Conservation (phyloP, 1,140 invertebrate genomes). For the Drosophila nigrodunni region DNA sequence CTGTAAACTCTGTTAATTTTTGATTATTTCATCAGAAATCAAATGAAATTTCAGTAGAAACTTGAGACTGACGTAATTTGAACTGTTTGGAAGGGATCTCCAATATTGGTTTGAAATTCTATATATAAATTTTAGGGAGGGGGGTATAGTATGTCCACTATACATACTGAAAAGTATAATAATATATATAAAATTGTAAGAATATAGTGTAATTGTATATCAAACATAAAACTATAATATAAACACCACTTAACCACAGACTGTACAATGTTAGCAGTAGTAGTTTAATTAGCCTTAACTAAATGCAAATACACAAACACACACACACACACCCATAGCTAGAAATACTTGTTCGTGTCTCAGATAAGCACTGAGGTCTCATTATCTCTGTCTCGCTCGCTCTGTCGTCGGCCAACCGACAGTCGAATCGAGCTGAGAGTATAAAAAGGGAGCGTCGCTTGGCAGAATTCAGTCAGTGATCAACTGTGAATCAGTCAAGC, state of each 20-base stretch:
- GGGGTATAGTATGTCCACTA: no score
- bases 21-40: constrained; percentile 45
- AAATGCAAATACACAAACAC: background rate
- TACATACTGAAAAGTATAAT: no score
- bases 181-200: no score
- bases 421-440: constrained; percentile 17
- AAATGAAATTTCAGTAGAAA: constrained; percentile 15
- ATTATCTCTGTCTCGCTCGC: constrained; percentile 6
- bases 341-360: background rate
- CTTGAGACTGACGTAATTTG: background rate
- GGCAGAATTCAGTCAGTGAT: constrained; percentile 55
- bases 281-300: constrained; percentile 5
- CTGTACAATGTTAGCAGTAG: background rate
- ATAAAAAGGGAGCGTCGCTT: constrained; percentile 54
- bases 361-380: constrained; percentile 1
- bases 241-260: background rate
- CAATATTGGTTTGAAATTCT: no score
- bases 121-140: no score
- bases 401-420: background rate
- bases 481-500: constrained; percentile 30
- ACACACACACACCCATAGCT: background rate
- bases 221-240: background rate
- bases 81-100: background rate
- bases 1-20: background rate
- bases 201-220: background rate